Conservation (phyloP, 2,888 invertebrate species). For the Prosapia bicincta region DNA sequence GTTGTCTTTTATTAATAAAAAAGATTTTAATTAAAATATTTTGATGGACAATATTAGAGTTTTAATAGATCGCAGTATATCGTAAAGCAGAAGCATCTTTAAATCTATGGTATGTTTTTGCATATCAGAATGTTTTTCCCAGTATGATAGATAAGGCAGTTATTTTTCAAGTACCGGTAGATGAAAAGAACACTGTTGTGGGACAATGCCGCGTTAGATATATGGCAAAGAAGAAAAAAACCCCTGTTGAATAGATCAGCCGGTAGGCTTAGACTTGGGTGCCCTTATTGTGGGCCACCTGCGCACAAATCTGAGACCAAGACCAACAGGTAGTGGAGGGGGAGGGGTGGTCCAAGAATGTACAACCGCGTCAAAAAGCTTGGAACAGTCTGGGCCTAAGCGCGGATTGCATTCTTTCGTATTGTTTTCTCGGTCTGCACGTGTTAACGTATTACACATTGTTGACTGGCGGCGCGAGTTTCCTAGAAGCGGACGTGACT, state of each 20-base stretch:
- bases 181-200: neutral
- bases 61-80: no score
- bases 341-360: slow-evolving; percentile 19
- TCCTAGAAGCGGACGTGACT: no score
- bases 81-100: no score
- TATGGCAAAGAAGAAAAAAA: neutral
- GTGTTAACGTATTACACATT: neutral
- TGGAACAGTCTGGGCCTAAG: neutral
- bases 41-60: no score
- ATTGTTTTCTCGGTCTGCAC: neutral
- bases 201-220: neutral
- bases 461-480: no score
- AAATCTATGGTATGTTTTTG: no score
- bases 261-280: neutral
- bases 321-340: slow-evolving; percentile 24
- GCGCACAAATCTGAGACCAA: slow-evolving; percentile 22
- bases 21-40: no score
- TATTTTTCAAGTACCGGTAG: neutral
- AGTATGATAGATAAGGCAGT: no score
- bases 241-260: neutral
- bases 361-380: slow-evolving; percentile 7
- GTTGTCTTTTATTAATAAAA: no score
- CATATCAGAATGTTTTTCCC: no score
- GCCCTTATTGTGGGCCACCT: slow-evolving; percentile 21
- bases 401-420: neutral